Conservation (phyloP, 2,888 invertebrate species). For the Augochlorella aurata region DNA sequence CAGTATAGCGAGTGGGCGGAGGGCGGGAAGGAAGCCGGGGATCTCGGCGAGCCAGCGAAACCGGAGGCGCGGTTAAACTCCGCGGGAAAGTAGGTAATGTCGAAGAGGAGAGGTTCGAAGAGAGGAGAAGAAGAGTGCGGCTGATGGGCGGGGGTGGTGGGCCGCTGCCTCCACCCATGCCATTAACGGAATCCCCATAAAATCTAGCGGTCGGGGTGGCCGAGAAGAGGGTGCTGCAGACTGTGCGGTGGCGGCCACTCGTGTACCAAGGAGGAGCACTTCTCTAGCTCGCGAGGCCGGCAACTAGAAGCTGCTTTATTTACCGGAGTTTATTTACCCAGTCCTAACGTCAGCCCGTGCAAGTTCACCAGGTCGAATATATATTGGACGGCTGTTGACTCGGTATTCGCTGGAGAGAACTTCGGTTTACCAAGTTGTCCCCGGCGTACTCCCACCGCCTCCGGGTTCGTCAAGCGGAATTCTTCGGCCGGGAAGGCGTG, state of each 20-base stretch:
- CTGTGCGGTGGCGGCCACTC: constrained; percentile 45
- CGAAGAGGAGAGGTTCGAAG: constrained; percentile 27
- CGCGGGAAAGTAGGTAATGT: constrained; percentile 31
- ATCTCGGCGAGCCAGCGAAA: background rate
- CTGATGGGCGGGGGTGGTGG: background rate
- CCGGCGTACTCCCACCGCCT: constrained; percentile 8
- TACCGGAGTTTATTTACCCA: constrained; percentile 64
- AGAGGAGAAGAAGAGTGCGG: background rate
- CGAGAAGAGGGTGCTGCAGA: constrained; percentile 56
- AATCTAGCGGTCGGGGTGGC: constrained; percentile 62
- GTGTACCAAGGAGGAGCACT: constrained; percentile 43
- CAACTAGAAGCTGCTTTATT: constrained; percentile 57
- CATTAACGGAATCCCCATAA: constrained; percentile 74
- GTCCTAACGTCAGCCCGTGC: constrained; percentile 55
- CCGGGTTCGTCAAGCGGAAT: constrained; percentile 19
- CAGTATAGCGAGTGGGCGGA: background rate
- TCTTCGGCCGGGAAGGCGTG: background rate
- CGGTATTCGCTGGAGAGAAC: constrained; percentile 46
- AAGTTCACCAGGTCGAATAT: constrained; percentile 62
- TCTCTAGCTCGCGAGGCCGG: constrained; percentile 33
- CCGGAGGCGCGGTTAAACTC: background rate
- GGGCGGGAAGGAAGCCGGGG: background rate
- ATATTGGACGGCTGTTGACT: constrained; percentile 55
- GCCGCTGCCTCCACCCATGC: constrained; percentile 61
- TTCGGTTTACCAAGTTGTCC: constrained; percentile 47